Base-by-base conservation (phyloP, 2,797 vertebrate species). In the Calcarius lapponicus region DNA sequence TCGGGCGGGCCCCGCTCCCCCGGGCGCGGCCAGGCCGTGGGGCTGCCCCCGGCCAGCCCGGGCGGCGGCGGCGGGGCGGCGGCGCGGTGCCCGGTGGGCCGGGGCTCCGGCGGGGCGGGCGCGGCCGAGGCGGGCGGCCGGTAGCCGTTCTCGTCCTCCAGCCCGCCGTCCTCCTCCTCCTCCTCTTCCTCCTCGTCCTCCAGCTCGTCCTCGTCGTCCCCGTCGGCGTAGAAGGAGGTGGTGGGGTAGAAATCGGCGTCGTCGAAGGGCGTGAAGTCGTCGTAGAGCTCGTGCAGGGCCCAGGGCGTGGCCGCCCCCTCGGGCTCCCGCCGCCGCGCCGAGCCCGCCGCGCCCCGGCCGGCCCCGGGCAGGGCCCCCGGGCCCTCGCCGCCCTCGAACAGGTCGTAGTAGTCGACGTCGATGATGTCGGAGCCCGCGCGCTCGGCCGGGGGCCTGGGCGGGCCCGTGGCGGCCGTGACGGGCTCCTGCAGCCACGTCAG, bases 231-330 rank as follows among this genome's bases (percentile, higher is more conserved):
- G 95, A 98, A 97, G 43, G 98, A 98, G 3, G 98, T 98, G 36
- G 99, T 99, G 48, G 98, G 98, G 92, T 97, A 98, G 65, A 98
- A 98, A 25, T 99, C 98, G 1, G 98, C 98, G 6, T 99, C 98
- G 4, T 99, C 98, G 10, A 99, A 99, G 21, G 98, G 98, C 1
- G 99, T 99, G 97, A 99, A 98, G 97, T 99, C 99, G 31, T 99
- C 98, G 2, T 99, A 99, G 94, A 97, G 98, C 57, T 99, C 98
- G 0, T 98, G 98, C 95, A 99, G 97, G 10, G 97, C 98, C 99
- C 98, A 99, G 34, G 98, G 98, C 15, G 98, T 98, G 11, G 98
- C 97, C 72, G 98, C 98, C 28, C 92, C 97, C 2, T 86, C 96
- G 0, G 96, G 95, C 36, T 95, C 96, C 61, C 78, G 78, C 38